A percentile compares a stretch with the other conserved stretches of the same genome.
Evolutionary conservation across 2,888 invertebrate genomes (phyloP).

Genomic region (Gerris lacustris): DNA sequence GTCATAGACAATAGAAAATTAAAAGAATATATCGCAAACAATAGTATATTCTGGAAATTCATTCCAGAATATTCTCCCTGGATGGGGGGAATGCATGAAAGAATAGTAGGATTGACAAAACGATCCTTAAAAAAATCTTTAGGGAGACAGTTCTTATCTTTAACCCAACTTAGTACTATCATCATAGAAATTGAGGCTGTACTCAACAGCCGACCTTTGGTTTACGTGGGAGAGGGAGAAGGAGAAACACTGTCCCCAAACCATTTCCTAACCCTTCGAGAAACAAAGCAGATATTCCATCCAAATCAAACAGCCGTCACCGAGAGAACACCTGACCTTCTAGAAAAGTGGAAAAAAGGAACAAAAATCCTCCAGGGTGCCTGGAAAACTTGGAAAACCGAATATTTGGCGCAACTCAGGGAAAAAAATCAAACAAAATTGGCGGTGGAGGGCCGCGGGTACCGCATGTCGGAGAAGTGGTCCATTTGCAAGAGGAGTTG

Average conservation of each 20-base stretch:
- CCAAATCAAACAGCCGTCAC: neutral
- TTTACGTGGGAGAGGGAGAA: neutral
- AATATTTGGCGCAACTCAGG: neutral
- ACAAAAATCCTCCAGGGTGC: neutral
- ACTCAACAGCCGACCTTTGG: constrained; percentile 13
- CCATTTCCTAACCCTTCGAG: neutral
- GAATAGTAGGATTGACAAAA: constrained; percentile 8
- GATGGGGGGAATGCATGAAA: constrained; percentile 15
- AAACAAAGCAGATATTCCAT: neutral
- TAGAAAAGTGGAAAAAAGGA: neutral
- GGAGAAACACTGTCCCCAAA: neutral
- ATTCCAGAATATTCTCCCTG: constrained; percentile 16
- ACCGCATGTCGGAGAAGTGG: neutral
- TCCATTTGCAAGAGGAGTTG: neutral
- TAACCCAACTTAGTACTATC: constrained; percentile 7
- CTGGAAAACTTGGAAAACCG: neutral
- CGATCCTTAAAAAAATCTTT: constrained; percentile 10
- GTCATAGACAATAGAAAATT: neutral
- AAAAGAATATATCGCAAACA: neutral
- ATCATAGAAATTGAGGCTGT: constrained; percentile 12
- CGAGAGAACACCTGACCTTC: neutral
- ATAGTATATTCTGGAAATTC: constrained; percentile 13
- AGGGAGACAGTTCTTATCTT: neutral
- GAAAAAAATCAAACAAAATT: neutral
- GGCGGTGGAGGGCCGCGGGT: neutral